phyloP scores from a whole-genome alignment of 2,888 invertebrate genomes.

The Catocala nupta region DNA sequence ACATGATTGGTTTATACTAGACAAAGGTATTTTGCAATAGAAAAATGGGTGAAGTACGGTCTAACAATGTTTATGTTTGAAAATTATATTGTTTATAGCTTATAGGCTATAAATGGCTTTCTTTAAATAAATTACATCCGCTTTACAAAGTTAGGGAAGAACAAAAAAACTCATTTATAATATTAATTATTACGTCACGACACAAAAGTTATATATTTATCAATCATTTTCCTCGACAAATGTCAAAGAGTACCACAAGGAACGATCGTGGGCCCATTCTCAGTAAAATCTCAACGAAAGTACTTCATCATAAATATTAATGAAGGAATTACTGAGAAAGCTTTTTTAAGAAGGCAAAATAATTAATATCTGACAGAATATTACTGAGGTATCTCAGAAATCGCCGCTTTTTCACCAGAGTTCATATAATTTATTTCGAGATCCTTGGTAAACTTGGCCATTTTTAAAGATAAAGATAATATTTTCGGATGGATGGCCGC shows the following conservation, averaged over 20 bases:
- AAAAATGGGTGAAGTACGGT: too few species aligned
- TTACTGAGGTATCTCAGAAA: slow-evolving; percentile 1
- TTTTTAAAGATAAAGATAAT: not conserved
- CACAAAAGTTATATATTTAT: not conserved
- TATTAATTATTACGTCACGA: not conserved
- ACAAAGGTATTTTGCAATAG: too few species aligned
- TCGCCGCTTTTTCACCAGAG: not conserved
- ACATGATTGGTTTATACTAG: too few species aligned
- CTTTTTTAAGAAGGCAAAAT: slow-evolving; percentile 28
- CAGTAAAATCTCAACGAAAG: not conserved
- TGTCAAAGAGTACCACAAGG: not conserved
- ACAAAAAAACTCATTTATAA: too few species aligned
- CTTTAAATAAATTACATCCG: too few species aligned
- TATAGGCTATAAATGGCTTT: too few species aligned
- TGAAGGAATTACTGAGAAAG: slow-evolving; percentile 30
- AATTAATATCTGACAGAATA: slow-evolving; percentile 33
- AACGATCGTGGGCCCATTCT: not conserved
- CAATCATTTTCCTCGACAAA: not conserved
- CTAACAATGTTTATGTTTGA: too few species aligned
- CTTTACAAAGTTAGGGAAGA: too few species aligned
- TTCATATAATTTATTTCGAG: not conserved
- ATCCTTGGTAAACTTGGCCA: not conserved
- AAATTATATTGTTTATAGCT: too few species aligned
- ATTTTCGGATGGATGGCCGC: too few species aligned
- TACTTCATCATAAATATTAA: slow-evolving; percentile 18